Percentiles rank a stretch among this genome's conserved stretches.
Evolutionary conservation across 1,140 invertebrate genomes (phyloP).

Genomic region (Drosophila azteca): DNA sequence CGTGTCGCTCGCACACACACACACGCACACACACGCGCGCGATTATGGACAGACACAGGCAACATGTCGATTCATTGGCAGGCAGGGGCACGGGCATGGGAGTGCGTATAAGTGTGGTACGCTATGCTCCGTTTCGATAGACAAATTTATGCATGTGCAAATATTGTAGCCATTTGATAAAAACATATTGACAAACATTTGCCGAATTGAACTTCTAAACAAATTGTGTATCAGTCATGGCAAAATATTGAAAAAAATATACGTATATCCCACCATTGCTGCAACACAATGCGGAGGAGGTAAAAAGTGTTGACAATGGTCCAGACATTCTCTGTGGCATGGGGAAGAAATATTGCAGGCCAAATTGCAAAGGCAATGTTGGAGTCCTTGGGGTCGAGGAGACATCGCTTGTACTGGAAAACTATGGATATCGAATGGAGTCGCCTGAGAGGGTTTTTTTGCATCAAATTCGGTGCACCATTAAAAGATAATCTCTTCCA

Average conservation of each 20-base stretch:
- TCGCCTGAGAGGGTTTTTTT: not conserved
- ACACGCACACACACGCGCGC: not conserved
- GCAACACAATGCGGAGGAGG: conserved; percentile 17
- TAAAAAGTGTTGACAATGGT: conserved; percentile 44
- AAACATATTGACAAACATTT: conserved; percentile 80
- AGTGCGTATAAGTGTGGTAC: no score
- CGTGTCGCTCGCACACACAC: conserved; percentile 24
- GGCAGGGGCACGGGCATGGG: not conserved
- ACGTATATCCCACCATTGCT: conserved; percentile 19
- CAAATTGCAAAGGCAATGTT: conserved; percentile 20
- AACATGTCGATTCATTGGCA: conserved; percentile 5
- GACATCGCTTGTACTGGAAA: not conserved
- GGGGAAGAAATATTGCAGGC: conserved; percentile 9
- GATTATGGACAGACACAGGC: not conserved
- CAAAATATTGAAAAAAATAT: conserved; percentile 37
- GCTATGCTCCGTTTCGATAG: conserved; percentile 18
- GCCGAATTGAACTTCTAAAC: conserved; percentile 68
- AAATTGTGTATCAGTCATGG: conserved; percentile 50
- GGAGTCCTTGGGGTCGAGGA: not conserved
- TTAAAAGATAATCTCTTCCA: conserved; percentile 22
- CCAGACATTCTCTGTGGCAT: conserved; percentile 11
- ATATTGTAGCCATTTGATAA: conserved; percentile 78
- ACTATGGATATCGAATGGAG: conserved; percentile 1
- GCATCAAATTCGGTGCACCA: not conserved
- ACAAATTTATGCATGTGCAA: conserved; percentile 79